Conservation (phyloP, 2,113 vertebrate genomes). For the Piprites chloris region DNA sequence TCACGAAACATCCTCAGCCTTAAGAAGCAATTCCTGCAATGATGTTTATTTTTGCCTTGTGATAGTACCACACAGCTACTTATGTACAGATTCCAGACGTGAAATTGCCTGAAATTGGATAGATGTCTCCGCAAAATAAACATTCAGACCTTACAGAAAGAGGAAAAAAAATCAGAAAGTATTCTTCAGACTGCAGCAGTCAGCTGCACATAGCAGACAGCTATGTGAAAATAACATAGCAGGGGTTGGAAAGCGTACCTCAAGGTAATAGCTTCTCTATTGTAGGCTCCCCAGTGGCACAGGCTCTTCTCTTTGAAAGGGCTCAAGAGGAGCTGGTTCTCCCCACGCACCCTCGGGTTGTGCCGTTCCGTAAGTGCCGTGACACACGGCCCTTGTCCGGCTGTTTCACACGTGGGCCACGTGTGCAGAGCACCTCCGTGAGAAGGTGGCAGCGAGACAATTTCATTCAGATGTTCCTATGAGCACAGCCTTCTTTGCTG, state of each 20-base stretch:
- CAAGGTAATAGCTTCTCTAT: not conserved
- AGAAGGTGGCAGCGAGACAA: not conserved
- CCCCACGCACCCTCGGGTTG: rapidly evolving
- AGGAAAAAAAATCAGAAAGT: not conserved
- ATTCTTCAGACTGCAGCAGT: not conserved
- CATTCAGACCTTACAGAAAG: not conserved
- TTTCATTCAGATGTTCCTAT: not conserved
- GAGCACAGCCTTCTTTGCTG: not conserved
- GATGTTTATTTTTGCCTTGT: not conserved
- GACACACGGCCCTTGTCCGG: rapidly evolving
- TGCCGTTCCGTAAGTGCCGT: rapidly evolving
- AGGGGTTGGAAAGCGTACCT: not conserved
- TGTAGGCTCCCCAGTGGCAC: not conserved
- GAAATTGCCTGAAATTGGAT: conserved; percentile 21
- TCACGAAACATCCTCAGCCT: not conserved
- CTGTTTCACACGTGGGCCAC: not conserved
- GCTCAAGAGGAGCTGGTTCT: not conserved
- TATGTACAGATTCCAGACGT: not conserved
- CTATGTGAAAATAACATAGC: conserved; percentile 1
- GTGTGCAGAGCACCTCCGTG: not conserved
- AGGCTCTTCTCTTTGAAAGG: not conserved
- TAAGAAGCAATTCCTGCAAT: not conserved
- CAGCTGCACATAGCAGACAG: too few species aligned
- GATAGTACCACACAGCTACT: not conserved
- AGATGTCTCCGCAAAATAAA: not conserved